phyloP scores from a whole-genome alignment of 2,113 vertebrate genomes.

The Poeciliopsis occidentalis region DNA sequence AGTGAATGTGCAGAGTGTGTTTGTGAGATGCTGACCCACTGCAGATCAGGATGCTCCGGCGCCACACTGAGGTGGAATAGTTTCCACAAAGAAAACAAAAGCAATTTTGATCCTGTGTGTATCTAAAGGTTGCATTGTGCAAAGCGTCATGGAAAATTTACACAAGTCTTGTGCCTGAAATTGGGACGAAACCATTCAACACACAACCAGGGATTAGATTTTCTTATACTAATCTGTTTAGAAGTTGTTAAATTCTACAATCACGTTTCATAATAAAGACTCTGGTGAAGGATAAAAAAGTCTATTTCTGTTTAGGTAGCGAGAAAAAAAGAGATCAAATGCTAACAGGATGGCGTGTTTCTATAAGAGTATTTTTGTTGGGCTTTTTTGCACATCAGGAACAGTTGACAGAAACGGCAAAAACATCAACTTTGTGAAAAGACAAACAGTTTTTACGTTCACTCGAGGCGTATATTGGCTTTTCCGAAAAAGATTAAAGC shows the following conservation, averaged over 20 bases:
- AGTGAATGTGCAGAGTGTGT: not conserved
- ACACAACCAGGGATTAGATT: too few species aligned
- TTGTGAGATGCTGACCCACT: not conserved
- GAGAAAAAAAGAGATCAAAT: not conserved
- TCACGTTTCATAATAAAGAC: not conserved
- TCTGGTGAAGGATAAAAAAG: not conserved
- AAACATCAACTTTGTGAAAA: too few species aligned
- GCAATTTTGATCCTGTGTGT: not conserved
- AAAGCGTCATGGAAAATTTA: not conserved
- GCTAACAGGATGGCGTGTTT: not conserved
- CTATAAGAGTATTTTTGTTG: too few species aligned
- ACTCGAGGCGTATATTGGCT: too few species aligned
- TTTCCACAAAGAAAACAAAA: not conserved
- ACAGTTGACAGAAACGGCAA: too few species aligned
- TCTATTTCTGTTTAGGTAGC: not conserved
- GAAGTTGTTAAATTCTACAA: not conserved
- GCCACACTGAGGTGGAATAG: not conserved
- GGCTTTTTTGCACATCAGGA: too few species aligned
- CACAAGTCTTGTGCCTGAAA: not conserved
- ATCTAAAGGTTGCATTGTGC: not conserved
- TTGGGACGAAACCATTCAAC: too few species aligned
- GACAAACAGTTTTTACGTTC: too few species aligned
- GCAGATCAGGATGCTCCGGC: not conserved
- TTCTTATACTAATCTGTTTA: not conserved
- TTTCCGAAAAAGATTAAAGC: too few species aligned